These are phyloP conservation scores for Thymelicus lineola DNA, from an alignment of 2,888 invertebrate species.

Conservation along the genomic window DNA sequence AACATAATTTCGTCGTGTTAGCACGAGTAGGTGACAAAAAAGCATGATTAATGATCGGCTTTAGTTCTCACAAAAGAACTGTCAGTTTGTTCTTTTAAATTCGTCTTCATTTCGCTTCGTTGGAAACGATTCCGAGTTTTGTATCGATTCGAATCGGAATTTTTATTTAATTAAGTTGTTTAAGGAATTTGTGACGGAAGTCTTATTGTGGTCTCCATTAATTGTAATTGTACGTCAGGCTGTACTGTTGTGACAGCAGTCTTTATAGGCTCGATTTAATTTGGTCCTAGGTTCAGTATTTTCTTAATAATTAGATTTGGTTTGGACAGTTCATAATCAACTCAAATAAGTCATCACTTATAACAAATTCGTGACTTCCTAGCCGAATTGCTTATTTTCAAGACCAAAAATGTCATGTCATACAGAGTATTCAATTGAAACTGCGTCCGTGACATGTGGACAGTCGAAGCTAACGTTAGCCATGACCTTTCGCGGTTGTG, in stretches of 20 bases:
- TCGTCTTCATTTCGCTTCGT: constrained; percentile 30
- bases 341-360: not conserved
- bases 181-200: constrained; percentile 11
- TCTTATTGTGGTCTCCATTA: not conserved
- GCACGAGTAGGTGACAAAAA: constrained; percentile 77
- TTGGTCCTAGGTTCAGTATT: too few relatives aligned
- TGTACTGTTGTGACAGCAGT: too few relatives aligned
- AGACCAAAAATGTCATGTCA: not conserved
- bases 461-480: constrained; percentile 54
- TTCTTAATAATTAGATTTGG: too few relatives aligned
- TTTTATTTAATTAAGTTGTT: constrained; percentile 13
- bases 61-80: constrained; percentile 69
- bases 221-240: too few relatives aligned
- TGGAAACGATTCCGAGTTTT: constrained; percentile 17
- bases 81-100: constrained; percentile 55
- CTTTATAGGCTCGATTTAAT: too few relatives aligned
- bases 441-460: constrained; percentile 54
- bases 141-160: constrained; percentile 29
- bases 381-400: too few relatives aligned
- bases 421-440: constrained; percentile 37
- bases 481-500: constrained; percentile 79
- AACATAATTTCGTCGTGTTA: constrained; percentile 80
- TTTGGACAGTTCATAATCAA: too few relatives aligned
- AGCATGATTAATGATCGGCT: constrained; percentile 77
- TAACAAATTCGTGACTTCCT: not conserved